These are phyloP conservation scores for Shinisaurus crocodilurus DNA, from an alignment of 2,113 vertebrate species.

Conservation along the genomic window DNA sequence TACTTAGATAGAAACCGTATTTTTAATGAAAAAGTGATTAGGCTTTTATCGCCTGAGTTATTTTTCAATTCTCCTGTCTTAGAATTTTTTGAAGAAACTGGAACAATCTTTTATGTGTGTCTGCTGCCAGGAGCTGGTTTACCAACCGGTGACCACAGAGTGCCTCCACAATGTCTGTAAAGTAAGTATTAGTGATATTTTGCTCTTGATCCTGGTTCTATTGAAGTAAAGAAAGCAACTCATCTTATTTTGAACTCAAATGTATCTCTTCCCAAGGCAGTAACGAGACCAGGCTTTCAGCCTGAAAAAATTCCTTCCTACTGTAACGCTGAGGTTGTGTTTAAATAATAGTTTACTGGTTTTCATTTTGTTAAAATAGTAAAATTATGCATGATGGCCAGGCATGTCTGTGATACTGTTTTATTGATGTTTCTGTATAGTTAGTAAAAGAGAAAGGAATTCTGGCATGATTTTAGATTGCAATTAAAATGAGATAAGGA, in stretches of 20 bases:
- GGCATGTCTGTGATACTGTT: neutral
- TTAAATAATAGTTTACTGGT: slow-evolving; percentile 23
- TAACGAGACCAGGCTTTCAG: neutral
- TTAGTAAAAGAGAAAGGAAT: neutral
- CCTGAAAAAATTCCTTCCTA: neutral
- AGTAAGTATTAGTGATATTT: slow-evolving; percentile 76
- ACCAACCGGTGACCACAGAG: slow-evolving; percentile 94
- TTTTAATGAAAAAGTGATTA: slow-evolving; percentile 8
- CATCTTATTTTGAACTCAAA: slow-evolving; percentile 28
- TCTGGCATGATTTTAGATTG: neutral
- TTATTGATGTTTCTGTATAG: neutral
- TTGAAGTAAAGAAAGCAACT: slow-evolving; percentile 18
- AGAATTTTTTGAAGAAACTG: slow-evolving; percentile 97
- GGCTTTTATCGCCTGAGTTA: slow-evolving; percentile 19
- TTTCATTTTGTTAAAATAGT: neutral
- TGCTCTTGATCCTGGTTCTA: slow-evolving; percentile 31
- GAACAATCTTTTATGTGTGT: slow-evolving; percentile 99
- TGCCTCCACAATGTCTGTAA: slow-evolving; percentile 98
- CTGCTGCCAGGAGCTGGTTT: slow-evolving; percentile 98
- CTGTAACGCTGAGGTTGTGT: neutral
- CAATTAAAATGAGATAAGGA: neutral
- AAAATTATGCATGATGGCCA: neutral
- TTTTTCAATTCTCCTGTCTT: slow-evolving; percentile 50
- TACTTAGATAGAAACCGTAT: neutral
- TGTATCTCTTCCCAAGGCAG: neutral